These are phyloP conservation scores for Campodea augens DNA, from an alignment of 1,140 invertebrate species.

Conservation along the genomic window DNA sequence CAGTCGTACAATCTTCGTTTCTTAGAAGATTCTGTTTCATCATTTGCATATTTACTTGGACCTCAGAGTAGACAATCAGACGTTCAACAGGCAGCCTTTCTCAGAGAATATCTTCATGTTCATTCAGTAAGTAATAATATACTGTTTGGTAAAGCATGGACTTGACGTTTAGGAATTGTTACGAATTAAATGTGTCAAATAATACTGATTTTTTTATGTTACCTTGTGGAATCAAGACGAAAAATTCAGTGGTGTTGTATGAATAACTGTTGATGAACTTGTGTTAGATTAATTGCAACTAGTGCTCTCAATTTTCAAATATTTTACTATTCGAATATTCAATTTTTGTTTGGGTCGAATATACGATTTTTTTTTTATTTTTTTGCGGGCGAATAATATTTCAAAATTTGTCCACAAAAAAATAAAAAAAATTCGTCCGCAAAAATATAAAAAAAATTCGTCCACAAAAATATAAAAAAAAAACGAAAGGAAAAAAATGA, in stretches of 20 bases:
- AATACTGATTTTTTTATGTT: constrained; percentile 10
- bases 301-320: too few relatives aligned
- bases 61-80: constrained; percentile 51
- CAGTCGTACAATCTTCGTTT: constrained; percentile 63
- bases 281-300: constrained; percentile 6
- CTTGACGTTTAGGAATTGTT: not conserved
- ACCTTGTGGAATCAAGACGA: too few relatives aligned
- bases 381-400: too few relatives aligned
- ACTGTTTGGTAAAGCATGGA: constrained; percentile 4
- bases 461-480: too few relatives aligned
- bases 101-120: constrained; percentile 71
- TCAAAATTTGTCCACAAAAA: too few relatives aligned
- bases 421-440: too few relatives aligned
- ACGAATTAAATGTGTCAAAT: not conserved
- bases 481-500: too few relatives aligned
- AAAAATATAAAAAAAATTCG: too few relatives aligned
- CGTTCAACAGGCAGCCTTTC: constrained; percentile 60
- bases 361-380: too few relatives aligned
- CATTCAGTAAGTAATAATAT: constrained; percentile 38
- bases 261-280: constrained; percentile 9
- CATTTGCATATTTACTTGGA: constrained; percentile 58
- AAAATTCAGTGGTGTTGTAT: too few relatives aligned
- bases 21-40: constrained; percentile 47
- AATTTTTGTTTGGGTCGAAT: constrained; percentile 16
- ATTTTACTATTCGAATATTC: too few relatives aligned